phyloP scores from a whole-genome alignment of 2,888 invertebrate genomes.

The Abscondita cerata region DNA sequence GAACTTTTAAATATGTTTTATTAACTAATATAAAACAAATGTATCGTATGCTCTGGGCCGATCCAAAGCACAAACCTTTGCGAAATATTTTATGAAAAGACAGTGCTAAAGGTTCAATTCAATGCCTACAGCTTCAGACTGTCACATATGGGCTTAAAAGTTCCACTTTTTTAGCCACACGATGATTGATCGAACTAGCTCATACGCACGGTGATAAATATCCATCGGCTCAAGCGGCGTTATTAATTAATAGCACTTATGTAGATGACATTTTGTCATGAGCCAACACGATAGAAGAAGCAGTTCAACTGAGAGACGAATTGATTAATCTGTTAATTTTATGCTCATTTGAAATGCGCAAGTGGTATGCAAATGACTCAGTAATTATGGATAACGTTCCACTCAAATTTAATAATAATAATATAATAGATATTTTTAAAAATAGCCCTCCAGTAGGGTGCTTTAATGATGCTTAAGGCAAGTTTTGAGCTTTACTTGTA shows the following conservation, averaged over 20 bases:
- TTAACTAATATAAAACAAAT: slow-evolving; percentile 7
- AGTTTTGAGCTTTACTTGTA: neutral
- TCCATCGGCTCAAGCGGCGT: neutral
- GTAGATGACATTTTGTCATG: slow-evolving; percentile 9
- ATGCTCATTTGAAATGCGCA: neutral
- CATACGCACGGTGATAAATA: neutral
- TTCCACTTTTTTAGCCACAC: neutral
- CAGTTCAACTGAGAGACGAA: neutral
- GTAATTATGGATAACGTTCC: neutral
- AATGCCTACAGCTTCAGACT: slow-evolving; percentile 14
- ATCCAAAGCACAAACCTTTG: slow-evolving; percentile 1
- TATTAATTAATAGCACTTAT: slow-evolving; percentile 8
- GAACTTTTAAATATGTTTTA: neutral
- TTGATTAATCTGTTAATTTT: neutral
- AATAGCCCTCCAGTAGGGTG: no score
- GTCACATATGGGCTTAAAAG: slow-evolving; percentile 11
- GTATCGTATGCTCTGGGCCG: neutral
- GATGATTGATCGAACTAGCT: neutral
- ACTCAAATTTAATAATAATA: no score
- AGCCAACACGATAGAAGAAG: neutral
- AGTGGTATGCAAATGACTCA: slow-evolving; percentile 6
- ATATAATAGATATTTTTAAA: neutral
- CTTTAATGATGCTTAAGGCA: neutral
- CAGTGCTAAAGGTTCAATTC: neutral
- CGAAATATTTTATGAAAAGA: slow-evolving; percentile 9